phyloP scores from a whole-genome alignment of 2,888 invertebrate genomes.

The Chelonus formosanus region DNA sequence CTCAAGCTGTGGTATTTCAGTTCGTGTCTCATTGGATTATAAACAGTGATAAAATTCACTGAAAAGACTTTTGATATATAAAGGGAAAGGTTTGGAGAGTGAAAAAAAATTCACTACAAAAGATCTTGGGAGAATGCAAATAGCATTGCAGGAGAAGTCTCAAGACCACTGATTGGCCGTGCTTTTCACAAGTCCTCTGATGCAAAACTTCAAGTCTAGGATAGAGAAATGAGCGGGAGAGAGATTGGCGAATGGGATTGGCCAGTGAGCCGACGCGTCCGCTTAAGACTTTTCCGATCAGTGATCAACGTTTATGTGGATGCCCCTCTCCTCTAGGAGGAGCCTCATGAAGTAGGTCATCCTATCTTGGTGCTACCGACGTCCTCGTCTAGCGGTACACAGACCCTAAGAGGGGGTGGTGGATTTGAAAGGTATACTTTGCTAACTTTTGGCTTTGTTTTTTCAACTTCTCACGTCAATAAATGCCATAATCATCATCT shows the following conservation, averaged over 20 bases:
- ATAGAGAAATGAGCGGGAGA: conserved; percentile 32
- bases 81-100: background rate
- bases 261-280: conserved; percentile 45
- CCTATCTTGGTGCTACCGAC: conserved; percentile 47
- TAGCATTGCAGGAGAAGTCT: conserved; percentile 33
- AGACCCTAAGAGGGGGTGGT: conserved; percentile 11
- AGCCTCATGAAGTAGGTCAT: conserved; percentile 64
- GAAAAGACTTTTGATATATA: conserved; percentile 3
- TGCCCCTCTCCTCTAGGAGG: conserved; percentile 63
- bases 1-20: background rate
- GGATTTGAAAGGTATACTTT: no score
- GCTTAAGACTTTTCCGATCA: conserved; percentile 61
- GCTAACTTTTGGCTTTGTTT: no score
- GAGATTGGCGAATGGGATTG: conserved; percentile 44
- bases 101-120: conserved; percentile 2
- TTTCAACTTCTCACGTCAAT: no score
- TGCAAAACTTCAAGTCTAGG: conserved; percentile 40
- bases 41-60: background rate
- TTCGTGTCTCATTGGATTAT: no score
- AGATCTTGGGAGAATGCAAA: conserved; percentile 28
- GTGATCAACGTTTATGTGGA: conserved; percentile 56
- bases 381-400: conserved; percentile 20
- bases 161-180: conserved; percentile 41
- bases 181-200: conserved; percentile 45
- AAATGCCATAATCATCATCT: no score